Evolutionary conservation across 2,797 vertebrate species (phyloP).

Genomic region (Danionella dracula): DNA sequence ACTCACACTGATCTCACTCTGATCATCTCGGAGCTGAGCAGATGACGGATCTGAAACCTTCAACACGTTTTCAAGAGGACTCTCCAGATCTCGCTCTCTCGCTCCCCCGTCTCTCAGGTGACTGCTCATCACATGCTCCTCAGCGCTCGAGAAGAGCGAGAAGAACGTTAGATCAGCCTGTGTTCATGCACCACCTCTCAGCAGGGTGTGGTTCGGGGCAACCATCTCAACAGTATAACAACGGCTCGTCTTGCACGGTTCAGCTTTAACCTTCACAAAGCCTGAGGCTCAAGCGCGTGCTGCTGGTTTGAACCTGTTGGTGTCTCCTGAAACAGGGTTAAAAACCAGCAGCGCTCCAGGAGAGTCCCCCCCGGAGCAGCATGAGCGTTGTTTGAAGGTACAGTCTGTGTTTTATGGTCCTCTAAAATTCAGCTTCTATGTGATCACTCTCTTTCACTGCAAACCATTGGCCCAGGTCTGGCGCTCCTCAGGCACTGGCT

Average conservation of each 20-base stretch:
- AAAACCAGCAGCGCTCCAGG: too few relatives aligned
- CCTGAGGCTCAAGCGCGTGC: too few relatives aligned
- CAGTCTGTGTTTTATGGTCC: too few relatives aligned
- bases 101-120: background rate
- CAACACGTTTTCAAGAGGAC: conserved; percentile 2
- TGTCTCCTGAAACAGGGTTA: too few relatives aligned
- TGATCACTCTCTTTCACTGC: too few relatives aligned
- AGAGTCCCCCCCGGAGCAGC: too few relatives aligned
- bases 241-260: background rate
- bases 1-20: background rate
- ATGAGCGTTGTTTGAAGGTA: too few relatives aligned
- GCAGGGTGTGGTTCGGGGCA: conserved; percentile 12
- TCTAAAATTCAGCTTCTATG: too few relatives aligned
- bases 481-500: too few relatives aligned
- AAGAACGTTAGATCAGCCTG: background rate
- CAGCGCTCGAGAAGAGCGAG: background rate
- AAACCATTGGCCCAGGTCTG: too few relatives aligned
- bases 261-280: too few relatives aligned
- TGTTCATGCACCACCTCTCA: background rate
- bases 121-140: background rate
- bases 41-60: background rate
- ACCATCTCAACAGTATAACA: background rate
- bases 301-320: too few relatives aligned
- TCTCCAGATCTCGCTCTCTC: background rate
- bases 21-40: background rate